Conservation (phyloP, 2,797 vertebrate genomes). For the Vipera ursinii region DNA sequence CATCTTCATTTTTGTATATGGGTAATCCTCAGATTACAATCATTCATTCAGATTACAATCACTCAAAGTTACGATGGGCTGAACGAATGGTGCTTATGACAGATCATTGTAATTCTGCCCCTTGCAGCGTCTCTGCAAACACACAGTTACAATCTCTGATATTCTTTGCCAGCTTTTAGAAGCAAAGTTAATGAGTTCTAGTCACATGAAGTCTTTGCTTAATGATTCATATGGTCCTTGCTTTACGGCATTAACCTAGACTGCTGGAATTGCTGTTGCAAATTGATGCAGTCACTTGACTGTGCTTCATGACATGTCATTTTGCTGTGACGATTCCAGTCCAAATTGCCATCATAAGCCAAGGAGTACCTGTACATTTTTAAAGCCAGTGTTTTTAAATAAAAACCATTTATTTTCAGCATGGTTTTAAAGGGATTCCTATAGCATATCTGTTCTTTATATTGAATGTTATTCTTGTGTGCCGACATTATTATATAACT, state of each 20-base stretch:
- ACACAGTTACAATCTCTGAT: background rate
- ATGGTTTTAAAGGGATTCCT: background rate
- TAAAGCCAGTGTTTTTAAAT: background rate
- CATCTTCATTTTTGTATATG: background rate
- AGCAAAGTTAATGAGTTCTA: too few relatives aligned
- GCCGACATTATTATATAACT: background rate
- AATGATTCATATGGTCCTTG: too few relatives aligned
- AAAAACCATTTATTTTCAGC: background rate
- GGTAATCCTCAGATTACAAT: background rate
- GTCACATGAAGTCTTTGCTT: too few relatives aligned
- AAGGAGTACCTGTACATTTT: too few relatives aligned
- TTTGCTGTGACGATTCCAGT: too few relatives aligned
- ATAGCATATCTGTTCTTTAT: background rate
- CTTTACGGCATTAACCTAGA: too few relatives aligned
- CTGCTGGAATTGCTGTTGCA: too few relatives aligned
- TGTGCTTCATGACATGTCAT: too few relatives aligned
- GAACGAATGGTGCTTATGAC: background rate
- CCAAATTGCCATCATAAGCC: too few relatives aligned
- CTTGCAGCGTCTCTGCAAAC: background rate
- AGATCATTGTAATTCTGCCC: background rate
- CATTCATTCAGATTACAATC: background rate
- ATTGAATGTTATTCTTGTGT: background rate
- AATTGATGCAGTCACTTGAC: too few relatives aligned
- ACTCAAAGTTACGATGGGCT: background rate
- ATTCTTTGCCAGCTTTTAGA: background rate